Evolutionary conservation across 2,113 vertebrate species (phyloP).

Genomic region (Ailurus styani): DNA sequence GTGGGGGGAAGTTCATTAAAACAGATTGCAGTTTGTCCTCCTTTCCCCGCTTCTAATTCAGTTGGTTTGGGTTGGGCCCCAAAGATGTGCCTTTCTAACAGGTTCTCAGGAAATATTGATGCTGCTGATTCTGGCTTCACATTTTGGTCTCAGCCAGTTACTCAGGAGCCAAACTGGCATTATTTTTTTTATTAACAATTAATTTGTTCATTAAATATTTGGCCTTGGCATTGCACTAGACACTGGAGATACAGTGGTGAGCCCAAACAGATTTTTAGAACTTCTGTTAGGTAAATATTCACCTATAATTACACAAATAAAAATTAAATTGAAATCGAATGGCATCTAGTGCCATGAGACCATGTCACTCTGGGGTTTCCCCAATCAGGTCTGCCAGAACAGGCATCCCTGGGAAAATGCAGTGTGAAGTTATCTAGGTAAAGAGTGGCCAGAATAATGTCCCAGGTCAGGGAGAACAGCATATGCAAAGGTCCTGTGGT

Average conservation of each 20-base stretch:
- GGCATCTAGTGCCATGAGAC: neutral
- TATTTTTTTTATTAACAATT: neutral
- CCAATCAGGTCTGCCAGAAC: neutral
- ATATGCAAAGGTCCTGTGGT: neutral
- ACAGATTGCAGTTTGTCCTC: neutral
- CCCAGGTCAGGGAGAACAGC: neutral
- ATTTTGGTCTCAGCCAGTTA: neutral
- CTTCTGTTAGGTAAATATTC: neutral
- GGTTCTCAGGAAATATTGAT: neutral
- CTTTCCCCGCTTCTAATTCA: neutral
- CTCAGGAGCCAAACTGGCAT: neutral
- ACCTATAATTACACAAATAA: neutral
- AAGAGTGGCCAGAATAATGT: neutral
- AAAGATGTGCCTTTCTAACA: neutral
- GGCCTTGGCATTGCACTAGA: neutral
- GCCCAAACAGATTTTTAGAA: neutral
- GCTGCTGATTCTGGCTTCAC: neutral
- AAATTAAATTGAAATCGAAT: neutral
- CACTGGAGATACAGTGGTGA: neutral
- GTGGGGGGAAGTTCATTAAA: neutral
- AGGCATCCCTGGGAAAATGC: neutral
- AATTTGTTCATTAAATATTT: neutral
- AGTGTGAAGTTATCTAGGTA: neutral
- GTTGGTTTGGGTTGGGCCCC: neutral
- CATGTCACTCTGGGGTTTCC: neutral